A percentile compares a stretch with the other conserved stretches of the same genome.
These are phyloP conservation scores for Trematocara nigrifrons DNA, from an alignment of 2,113 vertebrate species.

Conservation along the genomic window DNA sequence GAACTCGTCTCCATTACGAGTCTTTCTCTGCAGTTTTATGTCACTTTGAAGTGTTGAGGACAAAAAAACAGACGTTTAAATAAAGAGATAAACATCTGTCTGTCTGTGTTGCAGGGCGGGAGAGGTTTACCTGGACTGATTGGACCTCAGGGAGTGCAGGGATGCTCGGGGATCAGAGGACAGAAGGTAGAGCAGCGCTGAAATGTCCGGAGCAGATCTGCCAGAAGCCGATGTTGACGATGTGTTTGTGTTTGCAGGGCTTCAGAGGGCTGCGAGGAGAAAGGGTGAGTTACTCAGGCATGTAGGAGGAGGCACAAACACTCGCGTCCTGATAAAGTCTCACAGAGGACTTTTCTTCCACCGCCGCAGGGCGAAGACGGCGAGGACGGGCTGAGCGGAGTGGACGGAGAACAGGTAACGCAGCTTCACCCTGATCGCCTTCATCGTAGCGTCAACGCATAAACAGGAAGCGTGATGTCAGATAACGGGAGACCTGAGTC, in stretches of 20 bases:
- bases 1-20: neutral
- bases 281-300: conserved; percentile 65
- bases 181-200: conserved; percentile 58
- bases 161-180: conserved; percentile 77
- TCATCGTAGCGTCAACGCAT: neutral
- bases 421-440: neutral
- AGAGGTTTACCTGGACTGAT: conserved; percentile 71
- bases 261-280: conserved; percentile 72
- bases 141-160: conserved; percentile 75
- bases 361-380: conserved; percentile 75
- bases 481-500: neutral
- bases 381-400: conserved; percentile 74
- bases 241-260: conserved; percentile 67
- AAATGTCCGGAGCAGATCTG: neutral
- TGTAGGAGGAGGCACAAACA: neutral
- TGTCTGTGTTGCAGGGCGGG: conserved; percentile 69
- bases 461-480: neutral
- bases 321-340: neutral
- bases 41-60: neutral
- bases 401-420: conserved; percentile 77
- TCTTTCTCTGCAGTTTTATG: neutral
- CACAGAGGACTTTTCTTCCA: neutral
- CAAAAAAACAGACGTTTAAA: neutral
- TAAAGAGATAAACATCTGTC: too few species aligned
- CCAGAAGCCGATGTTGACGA: neutral